These are phyloP conservation scores for Heliconius cydno DNA, from an alignment of 2,888 invertebrate species.

Conservation along the genomic window DNA sequence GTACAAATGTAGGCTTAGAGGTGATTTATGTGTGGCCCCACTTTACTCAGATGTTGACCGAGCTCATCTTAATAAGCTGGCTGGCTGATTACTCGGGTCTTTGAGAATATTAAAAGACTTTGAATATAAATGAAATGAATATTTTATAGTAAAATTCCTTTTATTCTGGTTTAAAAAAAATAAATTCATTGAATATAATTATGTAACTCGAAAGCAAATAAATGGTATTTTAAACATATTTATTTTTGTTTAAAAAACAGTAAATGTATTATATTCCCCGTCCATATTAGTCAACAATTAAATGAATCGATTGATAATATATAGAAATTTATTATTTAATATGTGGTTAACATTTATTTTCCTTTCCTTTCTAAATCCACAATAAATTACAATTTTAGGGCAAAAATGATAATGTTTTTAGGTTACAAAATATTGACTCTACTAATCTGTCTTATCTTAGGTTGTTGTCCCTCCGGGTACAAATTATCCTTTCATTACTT, in stretches of 20 bases:
- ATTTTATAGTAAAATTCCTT: background rate
- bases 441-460: constrained; percentile 36
- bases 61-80: constrained; percentile 7
- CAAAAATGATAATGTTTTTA: constrained; percentile 17
- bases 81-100: background rate
- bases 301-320: too few species aligned
- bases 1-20: constrained; percentile 57
- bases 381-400: constrained; percentile 9
- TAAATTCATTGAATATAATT: too few species aligned
- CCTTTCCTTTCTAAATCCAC: background rate
- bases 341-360: background rate
- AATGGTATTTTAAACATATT: too few species aligned
- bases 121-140: background rate
- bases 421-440: constrained; percentile 31
- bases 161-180: too few species aligned
- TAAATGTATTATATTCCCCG: too few species aligned
- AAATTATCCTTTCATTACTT: constrained; percentile 32
- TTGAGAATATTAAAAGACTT: background rate
- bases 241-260: too few species aligned
- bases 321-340: too few species aligned
- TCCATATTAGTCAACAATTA: too few species aligned
- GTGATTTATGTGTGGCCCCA: constrained; percentile 51
- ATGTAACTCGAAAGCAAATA: too few species aligned
- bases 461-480: constrained; percentile 37
- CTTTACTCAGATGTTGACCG: constrained; percentile 12